Percentiles rank a stretch among this genome's conserved stretches.
phyloP scores from a whole-genome alignment of 1,140 invertebrate genomes.

The Hyles vespertilio region DNA sequence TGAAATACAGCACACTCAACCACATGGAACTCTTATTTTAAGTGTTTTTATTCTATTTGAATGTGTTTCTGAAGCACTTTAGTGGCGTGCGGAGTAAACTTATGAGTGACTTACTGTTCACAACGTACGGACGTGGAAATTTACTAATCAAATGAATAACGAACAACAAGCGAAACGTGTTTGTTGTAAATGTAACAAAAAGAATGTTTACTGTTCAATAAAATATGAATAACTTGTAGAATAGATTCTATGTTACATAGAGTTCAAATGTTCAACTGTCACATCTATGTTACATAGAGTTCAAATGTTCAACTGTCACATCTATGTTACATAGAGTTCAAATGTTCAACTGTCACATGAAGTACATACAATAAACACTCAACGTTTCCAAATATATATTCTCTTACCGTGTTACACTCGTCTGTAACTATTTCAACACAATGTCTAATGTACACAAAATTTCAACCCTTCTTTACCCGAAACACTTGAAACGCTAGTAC shows the following conservation, averaged over 20 bases:
- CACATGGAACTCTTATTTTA: slow-evolving; percentile 42
- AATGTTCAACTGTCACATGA: slow-evolving; percentile 64
- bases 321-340: slow-evolving; percentile 61
- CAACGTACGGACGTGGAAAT: too few relatives aligned
- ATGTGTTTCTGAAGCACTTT: slow-evolving; percentile 32
- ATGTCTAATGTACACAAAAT: slow-evolving; percentile 65
- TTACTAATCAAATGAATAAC: slow-evolving; percentile 17
- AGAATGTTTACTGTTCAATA: slow-evolving; percentile 48
- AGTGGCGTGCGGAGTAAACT: too few relatives aligned
- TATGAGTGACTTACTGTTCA: too few relatives aligned
- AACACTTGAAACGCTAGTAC: slow-evolving; percentile 66
- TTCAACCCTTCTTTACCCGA: slow-evolving; percentile 64
- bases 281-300: slow-evolving; percentile 61
- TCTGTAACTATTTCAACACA: slow-evolving; percentile 68
- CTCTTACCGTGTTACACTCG: slow-evolving; percentile 64
- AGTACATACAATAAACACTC: slow-evolving; percentile 71
- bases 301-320: slow-evolving; percentile 65
- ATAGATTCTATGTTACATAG: slow-evolving; percentile 61
- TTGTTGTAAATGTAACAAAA: slow-evolving; percentile 56
- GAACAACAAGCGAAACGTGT: slow-evolving; percentile 62
- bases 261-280: slow-evolving; percentile 65
- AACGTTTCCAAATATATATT: slow-evolving; percentile 74
- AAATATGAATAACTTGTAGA: slow-evolving; percentile 59
- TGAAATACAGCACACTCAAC: slow-evolving; percentile 61
- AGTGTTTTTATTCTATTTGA: slow-evolving; percentile 4